Evolutionary conservation across 53 echinoderm and acorn worm species (phyloP).

Genomic region (Arbacia lixula): DNA sequence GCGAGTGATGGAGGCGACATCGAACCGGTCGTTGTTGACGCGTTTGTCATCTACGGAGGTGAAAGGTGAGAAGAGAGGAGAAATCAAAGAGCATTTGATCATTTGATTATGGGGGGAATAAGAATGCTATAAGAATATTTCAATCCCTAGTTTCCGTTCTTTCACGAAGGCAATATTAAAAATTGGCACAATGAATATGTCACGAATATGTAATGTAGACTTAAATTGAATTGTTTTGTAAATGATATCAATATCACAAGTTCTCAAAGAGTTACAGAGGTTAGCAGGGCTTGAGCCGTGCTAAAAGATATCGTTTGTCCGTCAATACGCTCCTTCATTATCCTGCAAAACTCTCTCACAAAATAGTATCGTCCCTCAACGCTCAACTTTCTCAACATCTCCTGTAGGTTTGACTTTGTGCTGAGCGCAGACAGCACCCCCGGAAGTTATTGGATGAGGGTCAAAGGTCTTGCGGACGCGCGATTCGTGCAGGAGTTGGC

Average conservation of each 20-base stretch:
- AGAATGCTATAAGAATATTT: no score
- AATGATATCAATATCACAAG: not conserved
- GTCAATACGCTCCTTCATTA: not conserved
- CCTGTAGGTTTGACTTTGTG: constrained; percentile 81
- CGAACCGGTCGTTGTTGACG: constrained; percentile 62
- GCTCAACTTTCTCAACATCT: not conserved
- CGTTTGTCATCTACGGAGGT: constrained; percentile 92
- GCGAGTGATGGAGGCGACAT: constrained; percentile 86
- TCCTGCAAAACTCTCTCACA: not conserved
- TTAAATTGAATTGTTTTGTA: not conserved
- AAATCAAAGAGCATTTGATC: no score
- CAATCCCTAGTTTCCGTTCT: no score
- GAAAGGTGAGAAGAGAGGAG: constrained; percentile 66
- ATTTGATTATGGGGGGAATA: no score
- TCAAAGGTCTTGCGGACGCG: constrained; percentile 76
- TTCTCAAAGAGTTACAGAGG: not conserved
- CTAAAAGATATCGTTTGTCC: constrained; percentile 1
- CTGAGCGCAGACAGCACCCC: constrained; percentile 68
- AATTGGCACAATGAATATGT: no score
- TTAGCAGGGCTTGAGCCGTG: no score
- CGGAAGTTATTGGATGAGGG: constrained; percentile 93
- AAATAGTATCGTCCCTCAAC: not conserved
- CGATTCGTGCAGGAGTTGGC: constrained; percentile 73
- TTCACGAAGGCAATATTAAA: no score
- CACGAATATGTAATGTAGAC: not conserved